These are phyloP conservation scores for Lepidurus apus DNA, from an alignment of 1,140 invertebrate species.

Conservation along the genomic window DNA sequence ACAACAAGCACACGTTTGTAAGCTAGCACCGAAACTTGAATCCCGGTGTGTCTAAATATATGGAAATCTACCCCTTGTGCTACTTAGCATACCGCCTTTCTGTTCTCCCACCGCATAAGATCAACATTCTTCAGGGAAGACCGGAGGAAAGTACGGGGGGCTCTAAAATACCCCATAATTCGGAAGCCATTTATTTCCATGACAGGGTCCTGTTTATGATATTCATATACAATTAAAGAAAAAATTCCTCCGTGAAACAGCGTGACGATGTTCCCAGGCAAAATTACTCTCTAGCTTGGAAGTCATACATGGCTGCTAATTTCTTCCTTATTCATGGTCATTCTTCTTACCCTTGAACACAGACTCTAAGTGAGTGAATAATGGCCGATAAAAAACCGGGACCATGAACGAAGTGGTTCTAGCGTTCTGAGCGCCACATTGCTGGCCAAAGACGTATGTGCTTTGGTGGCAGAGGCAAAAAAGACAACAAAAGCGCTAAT, in stretches of 20 bases:
- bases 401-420: conserved; percentile 10
- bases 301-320: not conserved
- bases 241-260: no score
- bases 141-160: not conserved
- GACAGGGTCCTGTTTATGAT: no score
- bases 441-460: conserved; percentile 20
- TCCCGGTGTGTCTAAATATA: conserved; percentile 10
- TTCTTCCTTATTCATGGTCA: not conserved
- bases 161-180: no score
- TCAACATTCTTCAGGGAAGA: not conserved
- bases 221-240: no score
- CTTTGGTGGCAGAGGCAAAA: conserved; percentile 14
- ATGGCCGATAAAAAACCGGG: not conserved
- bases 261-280: no score
- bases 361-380: not conserved
- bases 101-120: not conserved
- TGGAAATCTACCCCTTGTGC: not conserved
- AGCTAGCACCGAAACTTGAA: not conserved
- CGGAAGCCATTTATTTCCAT: no score
- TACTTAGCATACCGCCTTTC: not conserved
- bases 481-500: conserved; percentile 17
- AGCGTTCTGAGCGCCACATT: not conserved
- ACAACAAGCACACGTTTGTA: not conserved
- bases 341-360: not conserved
- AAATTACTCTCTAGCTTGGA: not conserved